Evolutionary conservation across 2,113 vertebrate genomes (phyloP), one percentile per base, ranked within the genome.

Genomic region (Brienomyrus longianalis): DNA sequence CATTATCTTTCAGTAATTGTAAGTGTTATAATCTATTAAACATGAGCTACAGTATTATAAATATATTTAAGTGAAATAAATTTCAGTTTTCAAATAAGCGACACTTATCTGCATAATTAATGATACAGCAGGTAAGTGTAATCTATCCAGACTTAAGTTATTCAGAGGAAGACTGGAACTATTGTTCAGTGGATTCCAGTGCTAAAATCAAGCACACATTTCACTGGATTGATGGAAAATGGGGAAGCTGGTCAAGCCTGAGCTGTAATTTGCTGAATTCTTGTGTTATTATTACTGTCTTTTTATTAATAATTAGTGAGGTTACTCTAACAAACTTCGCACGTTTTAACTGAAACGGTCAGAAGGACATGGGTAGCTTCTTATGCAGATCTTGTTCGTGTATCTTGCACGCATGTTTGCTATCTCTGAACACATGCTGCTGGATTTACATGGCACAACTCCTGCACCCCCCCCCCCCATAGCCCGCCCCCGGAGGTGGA

Each of bases 51-150:
- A 43, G 31, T 47, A 48, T 48, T 84, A 48, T 43, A 23, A 48
- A 47, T 84, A 48, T 84, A 84, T 84, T 84, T 84, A 84, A 84
- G 23, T 84, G 45, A 84, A 48, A 84, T 45, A 48, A 48, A 84
- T 80, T 80, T 80, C 31, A 84, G 19, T 48, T 84, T 84, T 48
- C 10, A 21, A 84, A 84, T 84, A 84, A 45, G 19, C 3, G 9
- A 47, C 83, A 84, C 45, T 48, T 48, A 84, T n/a, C 43, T 84
- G 45, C 83, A 45, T n/a, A 48, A 48, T 48, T 84, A 45, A 21
- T 84, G 4, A 84, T n/a, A 23, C 39, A n/a, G 80, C 35, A 45
- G 19, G 3, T 39, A 21, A 84, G 10, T 84, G 45, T 84, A 84
- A 84, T 84, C 17, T 84, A 48, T 84, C 43, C 48, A 23, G 39